phyloP scores from a whole-genome alignment of 2,888 invertebrate species.

The Trichopoda pennipes region DNA sequence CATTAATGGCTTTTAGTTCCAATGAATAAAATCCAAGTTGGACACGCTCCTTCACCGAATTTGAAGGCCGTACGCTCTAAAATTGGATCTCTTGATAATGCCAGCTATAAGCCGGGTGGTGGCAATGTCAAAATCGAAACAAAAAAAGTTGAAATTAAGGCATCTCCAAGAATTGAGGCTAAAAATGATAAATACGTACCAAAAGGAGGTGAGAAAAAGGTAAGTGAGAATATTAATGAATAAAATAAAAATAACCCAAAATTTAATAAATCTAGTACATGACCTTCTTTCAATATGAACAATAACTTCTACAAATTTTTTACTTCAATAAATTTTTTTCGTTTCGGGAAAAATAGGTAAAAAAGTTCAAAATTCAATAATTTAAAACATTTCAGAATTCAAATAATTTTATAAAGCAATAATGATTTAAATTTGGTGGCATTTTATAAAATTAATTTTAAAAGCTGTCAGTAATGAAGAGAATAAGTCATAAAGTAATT shows the following conservation, averaged over 20 bases:
- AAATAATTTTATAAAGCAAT: no score
- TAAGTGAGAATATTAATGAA: slow-evolving; percentile 77
- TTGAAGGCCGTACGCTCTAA: slow-evolving; percentile 95
- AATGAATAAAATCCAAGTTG: slow-evolving; percentile 96
- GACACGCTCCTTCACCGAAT: slow-evolving; percentile 95
- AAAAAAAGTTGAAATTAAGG: slow-evolving; percentile 91
- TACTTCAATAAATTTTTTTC: no score
- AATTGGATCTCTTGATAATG: slow-evolving; percentile 94
- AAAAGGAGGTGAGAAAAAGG: slow-evolving; percentile 95
- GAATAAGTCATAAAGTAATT: no score
- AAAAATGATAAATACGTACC: slow-evolving; percentile 94
- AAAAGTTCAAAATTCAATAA: no score
- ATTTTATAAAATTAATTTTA: no score
- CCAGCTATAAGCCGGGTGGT: slow-evolving; percentile 93
- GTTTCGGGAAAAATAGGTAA: no score
- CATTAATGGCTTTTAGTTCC: slow-evolving; percentile 84
- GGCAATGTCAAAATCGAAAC: slow-evolving; percentile 94
- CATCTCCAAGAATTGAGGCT: slow-evolving; percentile 93
- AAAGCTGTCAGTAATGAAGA: no score
- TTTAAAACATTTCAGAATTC: no score
- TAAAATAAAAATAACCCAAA: not conserved
- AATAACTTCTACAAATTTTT: no score
- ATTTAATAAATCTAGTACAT: not conserved
- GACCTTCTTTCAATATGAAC: no score
- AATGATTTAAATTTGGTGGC: no score